Base-by-base conservation (phyloP, 2,888 invertebrate genomes). In the Aleiodes testaceus region DNA sequence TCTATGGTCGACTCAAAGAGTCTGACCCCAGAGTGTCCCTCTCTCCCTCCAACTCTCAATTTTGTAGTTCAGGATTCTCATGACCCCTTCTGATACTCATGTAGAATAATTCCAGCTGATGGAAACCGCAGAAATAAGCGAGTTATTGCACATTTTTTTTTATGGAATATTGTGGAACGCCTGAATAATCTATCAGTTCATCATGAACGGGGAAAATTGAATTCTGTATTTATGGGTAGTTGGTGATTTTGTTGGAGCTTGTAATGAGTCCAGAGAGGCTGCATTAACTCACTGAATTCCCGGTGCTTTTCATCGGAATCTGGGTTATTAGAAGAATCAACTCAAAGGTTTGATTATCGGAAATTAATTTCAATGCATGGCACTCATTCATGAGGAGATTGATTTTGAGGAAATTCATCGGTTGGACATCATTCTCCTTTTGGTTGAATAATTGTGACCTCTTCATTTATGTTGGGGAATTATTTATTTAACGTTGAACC, bases 151-250 rank as follows among this genome's bases (percentile, higher is more conserved):
- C 68, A 22, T 14, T 9, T 45, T 70, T 70, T 72, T 66, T 52
- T 50, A 67, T 67, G 61, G 63, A 71, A 18, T 47, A 55, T 47
- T 30, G 73, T 59, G 70, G 70, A 68, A 64, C 64, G 49, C 68
- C 64, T 64, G 74, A 77, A 74, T 77, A 78, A 76, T 78, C 76
- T 74, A n/a, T 70, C 69, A 72, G 75, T 76, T 77, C 77, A 75
- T 20, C 22, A 22, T 11, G 67, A 72, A 49, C 61, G 70, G 70
- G 69, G 71, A 42, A n/a, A 26, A 26, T 49, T 30, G 50, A 61
- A 66, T 66, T 72, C 74, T 77, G 70, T 73, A 63, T 77, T 75
- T 26, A 75, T 76, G 73, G 75, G 67, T 74, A 70, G 72, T 63
- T 70, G 73, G 73, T 79, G 76, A 77, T 77, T 78, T 75, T 75